Percentiles rank a stretch among this genome's conserved stretches.
Conservation (phyloP, 1,140 invertebrate genomes). For the Spodoptera frugiperda region DNA sequence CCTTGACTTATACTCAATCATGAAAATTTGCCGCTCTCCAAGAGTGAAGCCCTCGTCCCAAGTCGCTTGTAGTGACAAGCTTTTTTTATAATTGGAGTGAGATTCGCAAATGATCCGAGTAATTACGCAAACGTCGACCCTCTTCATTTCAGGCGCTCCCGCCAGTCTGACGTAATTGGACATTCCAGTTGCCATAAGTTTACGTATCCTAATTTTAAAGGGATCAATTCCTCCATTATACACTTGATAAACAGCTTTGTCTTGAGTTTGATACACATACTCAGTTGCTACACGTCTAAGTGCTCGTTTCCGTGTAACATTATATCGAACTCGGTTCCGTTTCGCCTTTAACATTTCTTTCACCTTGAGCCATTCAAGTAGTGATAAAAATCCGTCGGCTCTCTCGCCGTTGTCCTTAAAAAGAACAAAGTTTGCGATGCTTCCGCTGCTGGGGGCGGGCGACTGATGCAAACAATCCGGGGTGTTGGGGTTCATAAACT, state of each 20-base stretch:
- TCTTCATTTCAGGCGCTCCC: slow-evolving; percentile 75
- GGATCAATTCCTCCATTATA: slow-evolving; percentile 49
- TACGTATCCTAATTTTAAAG: slow-evolving; percentile 57
- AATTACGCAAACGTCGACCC: slow-evolving; percentile 84
- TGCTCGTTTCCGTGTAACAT: slow-evolving; percentile 4
- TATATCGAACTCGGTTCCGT: background rate
- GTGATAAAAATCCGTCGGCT: slow-evolving; percentile 55
- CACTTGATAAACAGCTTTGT: slow-evolving; percentile 27
- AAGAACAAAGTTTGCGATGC: slow-evolving; percentile 61
- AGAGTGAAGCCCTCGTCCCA: slow-evolving; percentile 60
- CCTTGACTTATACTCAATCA: slow-evolving; percentile 55
- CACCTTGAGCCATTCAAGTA: slow-evolving; percentile 45
- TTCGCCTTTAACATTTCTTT: background rate
- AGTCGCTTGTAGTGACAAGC: slow-evolving; percentile 71
- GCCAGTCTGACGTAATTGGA: slow-evolving; percentile 66
- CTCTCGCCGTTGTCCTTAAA: slow-evolving; percentile 54
- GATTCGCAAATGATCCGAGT: slow-evolving; percentile 83
- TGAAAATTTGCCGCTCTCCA: slow-evolving; percentile 55
- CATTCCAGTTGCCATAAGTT: slow-evolving; percentile 57
- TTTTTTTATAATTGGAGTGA: slow-evolving; percentile 80
- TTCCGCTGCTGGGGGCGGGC: slow-evolving; percentile 44
- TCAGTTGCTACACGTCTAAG: background rate
- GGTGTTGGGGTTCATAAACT: slow-evolving; percentile 65
- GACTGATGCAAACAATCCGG: slow-evolving; percentile 62
- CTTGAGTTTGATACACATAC: slow-evolving; percentile 29